phyloP scores from a whole-genome alignment of 2,113 vertebrate species.

The Caranx ignobilis region DNA sequence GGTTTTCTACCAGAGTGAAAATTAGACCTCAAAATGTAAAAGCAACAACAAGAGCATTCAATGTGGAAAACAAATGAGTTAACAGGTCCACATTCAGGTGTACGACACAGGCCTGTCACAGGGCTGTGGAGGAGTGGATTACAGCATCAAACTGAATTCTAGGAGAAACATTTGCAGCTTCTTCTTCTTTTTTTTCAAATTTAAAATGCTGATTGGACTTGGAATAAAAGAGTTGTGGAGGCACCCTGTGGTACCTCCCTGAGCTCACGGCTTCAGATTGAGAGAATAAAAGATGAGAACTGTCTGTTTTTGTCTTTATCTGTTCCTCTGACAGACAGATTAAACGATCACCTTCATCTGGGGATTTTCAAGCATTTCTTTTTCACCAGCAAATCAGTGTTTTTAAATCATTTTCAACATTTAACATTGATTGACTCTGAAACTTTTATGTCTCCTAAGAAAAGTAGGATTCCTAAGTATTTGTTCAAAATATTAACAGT shows the following conservation, averaged over 20 bases:
- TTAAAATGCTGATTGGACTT: slow-evolving; percentile 1
- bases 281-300: slow-evolving; percentile 33
- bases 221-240: neutral
- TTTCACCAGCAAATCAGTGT: neutral
- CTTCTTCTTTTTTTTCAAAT: too few species aligned
- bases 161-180: neutral
- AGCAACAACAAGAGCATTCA: neutral
- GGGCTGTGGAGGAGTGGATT: neutral
- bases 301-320: slow-evolving; percentile 6
- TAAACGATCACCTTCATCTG: neutral
- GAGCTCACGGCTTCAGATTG: slow-evolving; percentile 1
- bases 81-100: neutral
- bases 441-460: neutral
- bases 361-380: neutral
- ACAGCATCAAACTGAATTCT: neutral
- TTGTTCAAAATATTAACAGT: neutral
- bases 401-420: neutral
- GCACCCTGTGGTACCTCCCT: neutral
- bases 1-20: neutral
- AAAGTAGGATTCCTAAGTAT: too few species aligned
- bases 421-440: neutral
- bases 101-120: neutral
- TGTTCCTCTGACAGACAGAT: slow-evolving; percentile 4
- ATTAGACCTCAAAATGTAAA: neutral
- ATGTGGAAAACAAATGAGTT: neutral